Base-by-base conservation (phyloP, 2,113 vertebrate species). In the Albula glossodonta region DNA sequence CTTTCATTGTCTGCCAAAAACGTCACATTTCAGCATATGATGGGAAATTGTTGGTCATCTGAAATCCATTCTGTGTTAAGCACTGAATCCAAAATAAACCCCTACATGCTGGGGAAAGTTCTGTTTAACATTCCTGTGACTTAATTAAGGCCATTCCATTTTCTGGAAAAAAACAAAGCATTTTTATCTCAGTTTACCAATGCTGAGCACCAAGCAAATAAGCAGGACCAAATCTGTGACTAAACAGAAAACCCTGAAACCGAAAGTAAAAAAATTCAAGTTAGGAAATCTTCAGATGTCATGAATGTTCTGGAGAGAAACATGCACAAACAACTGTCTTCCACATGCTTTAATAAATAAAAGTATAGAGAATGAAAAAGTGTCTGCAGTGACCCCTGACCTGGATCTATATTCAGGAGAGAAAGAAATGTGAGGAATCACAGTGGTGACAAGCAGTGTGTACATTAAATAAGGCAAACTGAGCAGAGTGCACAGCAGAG, bases 321-420 rank as follows among this genome's bases (percentile, higher is more conserved):
- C 7, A 11, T 49, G 78, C 25, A 48, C 41, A n/a, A 79, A 50
- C 78, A 79, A 15, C 25, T 85, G 50, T 84, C 83, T 17, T 60
- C 25, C 50, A 11, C 25, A 25, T 56, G 52, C 48, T 79, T 25
- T 8, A 56, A 49, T 52, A 53, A 52, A 17, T n/a, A 22, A 78
- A 15, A 15, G 50, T 3, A 51, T 25, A 51, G 10, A 41, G 3
- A 80, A 80, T 51, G 19, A 70, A 1, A 80, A 51, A 17, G 41
- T 57, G 85, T 78, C 81, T 84, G 85, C 90, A 84, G 79, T 50
- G 15, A 0, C 86, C 48, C 56, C 83, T 89, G 85, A 87, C 87
- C 87, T 66, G n/a, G n/a, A 88, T 81, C 86, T 89, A 88, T 48
- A 82, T 17, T 25, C 31, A 41, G 84, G 51, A 86, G 60, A 84